phyloP scores from a whole-genome alignment of 2,888 invertebrate species.

The Rotaria socialis region DNA sequence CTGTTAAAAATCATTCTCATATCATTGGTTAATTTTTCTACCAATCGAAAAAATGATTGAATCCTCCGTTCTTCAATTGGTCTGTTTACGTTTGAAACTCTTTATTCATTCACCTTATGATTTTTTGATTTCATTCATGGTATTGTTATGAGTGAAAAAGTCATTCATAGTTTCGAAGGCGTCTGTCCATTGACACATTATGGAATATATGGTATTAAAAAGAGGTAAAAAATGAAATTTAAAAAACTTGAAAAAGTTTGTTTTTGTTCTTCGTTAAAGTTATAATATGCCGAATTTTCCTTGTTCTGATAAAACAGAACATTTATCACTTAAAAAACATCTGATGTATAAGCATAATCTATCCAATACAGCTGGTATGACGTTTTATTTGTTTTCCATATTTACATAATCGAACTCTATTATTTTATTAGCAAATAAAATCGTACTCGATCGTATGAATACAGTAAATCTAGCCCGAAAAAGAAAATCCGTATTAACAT shows the following conservation, averaged over 20 bases:
- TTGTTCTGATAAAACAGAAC: not conserved
- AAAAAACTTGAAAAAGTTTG: not conserved
- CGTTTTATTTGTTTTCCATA: no score
- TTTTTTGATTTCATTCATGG: not conserved
- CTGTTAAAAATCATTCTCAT: not conserved
- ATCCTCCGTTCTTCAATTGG: not conserved
- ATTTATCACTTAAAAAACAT: not conserved
- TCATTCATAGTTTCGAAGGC: constrained; percentile 20
- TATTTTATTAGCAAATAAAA: not conserved
- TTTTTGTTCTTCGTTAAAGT: not conserved
- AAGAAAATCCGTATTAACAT: not conserved
- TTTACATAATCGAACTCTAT: no score
- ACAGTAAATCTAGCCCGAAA: not conserved
- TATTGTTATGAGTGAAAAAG: constrained; percentile 23
- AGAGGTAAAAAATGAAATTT: not conserved
- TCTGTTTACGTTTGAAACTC: not conserved
- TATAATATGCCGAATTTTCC: constrained; percentile 24
- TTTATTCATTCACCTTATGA: not conserved
- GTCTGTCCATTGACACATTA: not conserved
- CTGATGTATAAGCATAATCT: constrained; percentile 24
- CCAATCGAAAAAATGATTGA: not conserved
- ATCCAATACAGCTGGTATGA: not conserved
- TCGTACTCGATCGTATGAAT: not conserved
- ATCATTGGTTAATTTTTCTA: not conserved
- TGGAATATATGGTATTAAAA: constrained; percentile 25